A percentile compares a stretch with the other conserved stretches of the same genome.
phyloP scores from a whole-genome alignment of 2,888 invertebrate genomes.

The Phaedon cochleariae region DNA sequence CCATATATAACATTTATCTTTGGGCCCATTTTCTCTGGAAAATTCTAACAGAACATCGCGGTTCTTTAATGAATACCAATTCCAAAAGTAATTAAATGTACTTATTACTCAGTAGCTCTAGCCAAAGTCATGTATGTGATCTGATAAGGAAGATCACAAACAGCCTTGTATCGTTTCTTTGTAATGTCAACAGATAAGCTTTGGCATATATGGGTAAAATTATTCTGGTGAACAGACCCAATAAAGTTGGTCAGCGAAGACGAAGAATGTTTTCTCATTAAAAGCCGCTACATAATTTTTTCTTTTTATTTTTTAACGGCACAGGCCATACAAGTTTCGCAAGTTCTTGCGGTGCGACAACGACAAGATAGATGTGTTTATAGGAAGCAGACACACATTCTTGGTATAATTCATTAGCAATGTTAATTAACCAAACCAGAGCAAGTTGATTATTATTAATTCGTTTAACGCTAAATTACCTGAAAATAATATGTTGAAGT shows the following conservation, averaged over 20 bases:
- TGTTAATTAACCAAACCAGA: constrained; percentile 5
- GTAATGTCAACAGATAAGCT: neutral
- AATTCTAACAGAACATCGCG: too few species aligned
- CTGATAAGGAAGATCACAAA: neutral
- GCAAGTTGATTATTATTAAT: neutral
- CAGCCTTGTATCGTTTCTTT: constrained; percentile 11
- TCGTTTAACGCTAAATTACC: neutral
- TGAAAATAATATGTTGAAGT: neutral
- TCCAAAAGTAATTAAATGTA: neutral
- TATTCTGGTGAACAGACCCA: neutral
- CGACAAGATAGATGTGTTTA: neutral
- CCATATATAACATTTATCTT: too few species aligned
- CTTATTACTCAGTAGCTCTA: neutral
- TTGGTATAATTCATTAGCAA: neutral
- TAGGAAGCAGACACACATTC: constrained; percentile 13
- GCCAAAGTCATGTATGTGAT: neutral
- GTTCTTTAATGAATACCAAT: neutral
- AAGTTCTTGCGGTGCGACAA: neutral
- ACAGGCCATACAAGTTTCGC: constrained; percentile 6
- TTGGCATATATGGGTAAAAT: constrained; percentile 17
- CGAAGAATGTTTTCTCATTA: constrained; percentile 17
- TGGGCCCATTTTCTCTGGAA: too few species aligned
- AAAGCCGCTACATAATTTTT: constrained; percentile 8
- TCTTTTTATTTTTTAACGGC: constrained; percentile 16
- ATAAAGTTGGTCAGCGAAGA: constrained; percentile 14